These are phyloP conservation scores for Colossoma macropomum DNA, from an alignment of 2,113 vertebrate genomes.

Conservation along the genomic window DNA sequence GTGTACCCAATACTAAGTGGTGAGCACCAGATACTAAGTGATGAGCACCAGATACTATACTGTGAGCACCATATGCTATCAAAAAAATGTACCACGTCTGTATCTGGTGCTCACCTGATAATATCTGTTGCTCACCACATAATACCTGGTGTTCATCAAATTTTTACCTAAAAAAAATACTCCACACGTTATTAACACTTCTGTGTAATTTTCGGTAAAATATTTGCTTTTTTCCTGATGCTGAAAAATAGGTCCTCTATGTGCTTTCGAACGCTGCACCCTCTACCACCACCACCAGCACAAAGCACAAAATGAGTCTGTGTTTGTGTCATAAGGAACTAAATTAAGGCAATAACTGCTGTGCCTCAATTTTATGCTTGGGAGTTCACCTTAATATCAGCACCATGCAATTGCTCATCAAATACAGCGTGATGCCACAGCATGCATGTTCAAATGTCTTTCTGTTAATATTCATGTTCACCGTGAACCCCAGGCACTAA, in stretches of 20 bases:
- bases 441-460: constrained; percentile 39
- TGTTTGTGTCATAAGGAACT: constrained; percentile 11
- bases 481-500: constrained; percentile 28
- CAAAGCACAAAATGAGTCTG: neutral
- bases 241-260: neutral
- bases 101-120: too few relatives aligned
- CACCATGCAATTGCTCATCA: constrained; percentile 48
- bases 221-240: too few relatives aligned
- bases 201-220: too few relatives aligned
- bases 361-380: constrained; percentile 37
- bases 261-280: neutral
- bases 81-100: too few relatives aligned
- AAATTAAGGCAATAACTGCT: constrained; percentile 30
- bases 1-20: too few relatives aligned
- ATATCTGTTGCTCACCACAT: too few relatives aligned
- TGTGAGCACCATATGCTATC: too few relatives aligned
- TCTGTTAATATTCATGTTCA: constrained; percentile 41
- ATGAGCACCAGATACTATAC: too few relatives aligned
- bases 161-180: too few relatives aligned
- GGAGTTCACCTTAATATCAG: constrained; percentile 38
- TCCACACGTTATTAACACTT: too few relatives aligned
- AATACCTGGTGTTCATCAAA: too few relatives aligned
- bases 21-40: too few relatives aligned
- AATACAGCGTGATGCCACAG: constrained; percentile 31
- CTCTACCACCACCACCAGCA: neutral